Conservation (phyloP, 2,888 invertebrate species). For the Spilarctia lutea region DNA sequence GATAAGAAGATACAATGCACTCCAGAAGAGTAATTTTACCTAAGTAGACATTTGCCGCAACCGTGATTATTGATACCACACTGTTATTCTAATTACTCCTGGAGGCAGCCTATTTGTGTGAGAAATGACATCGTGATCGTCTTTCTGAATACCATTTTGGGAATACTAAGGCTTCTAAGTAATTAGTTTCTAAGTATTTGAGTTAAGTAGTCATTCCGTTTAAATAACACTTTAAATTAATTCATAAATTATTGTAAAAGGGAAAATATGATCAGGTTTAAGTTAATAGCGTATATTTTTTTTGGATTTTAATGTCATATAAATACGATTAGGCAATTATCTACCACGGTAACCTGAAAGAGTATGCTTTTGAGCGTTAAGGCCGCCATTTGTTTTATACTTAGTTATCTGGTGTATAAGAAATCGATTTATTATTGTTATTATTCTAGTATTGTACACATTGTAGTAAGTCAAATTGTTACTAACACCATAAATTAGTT, state of each 20-base stretch:
- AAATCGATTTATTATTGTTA: too few relatives aligned
- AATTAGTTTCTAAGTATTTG: constrained; percentile 51
- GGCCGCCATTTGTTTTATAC: too few relatives aligned
- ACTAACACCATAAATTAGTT: too few relatives aligned
- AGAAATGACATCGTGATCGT: constrained; percentile 48
- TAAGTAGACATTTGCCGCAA: background rate
- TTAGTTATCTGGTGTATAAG: too few relatives aligned
- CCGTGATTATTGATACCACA: constrained; percentile 21
- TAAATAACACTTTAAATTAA: background rate
- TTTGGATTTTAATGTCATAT: background rate
- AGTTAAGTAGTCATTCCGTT: background rate
- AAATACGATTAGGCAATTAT: too few relatives aligned
- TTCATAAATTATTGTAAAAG: background rate
- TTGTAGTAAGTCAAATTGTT: too few relatives aligned
- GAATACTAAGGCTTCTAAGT: constrained; percentile 54
- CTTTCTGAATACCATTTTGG: constrained; percentile 48
- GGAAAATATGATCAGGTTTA: background rate
- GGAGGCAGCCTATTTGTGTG: constrained; percentile 43
- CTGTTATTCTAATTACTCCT: constrained; percentile 41
- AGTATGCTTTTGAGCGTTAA: too few relatives aligned
- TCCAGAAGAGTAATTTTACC: constrained; percentile 5
- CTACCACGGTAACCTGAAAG: too few relatives aligned
- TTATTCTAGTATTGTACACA: too few relatives aligned
- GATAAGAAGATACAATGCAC: background rate
- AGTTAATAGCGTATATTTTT: background rate